Percentiles rank a stretch among this genome's conserved stretches.
Evolutionary conservation across 2,888 invertebrate species (phyloP).

Genomic region (Gastrophysa polygoni): DNA sequence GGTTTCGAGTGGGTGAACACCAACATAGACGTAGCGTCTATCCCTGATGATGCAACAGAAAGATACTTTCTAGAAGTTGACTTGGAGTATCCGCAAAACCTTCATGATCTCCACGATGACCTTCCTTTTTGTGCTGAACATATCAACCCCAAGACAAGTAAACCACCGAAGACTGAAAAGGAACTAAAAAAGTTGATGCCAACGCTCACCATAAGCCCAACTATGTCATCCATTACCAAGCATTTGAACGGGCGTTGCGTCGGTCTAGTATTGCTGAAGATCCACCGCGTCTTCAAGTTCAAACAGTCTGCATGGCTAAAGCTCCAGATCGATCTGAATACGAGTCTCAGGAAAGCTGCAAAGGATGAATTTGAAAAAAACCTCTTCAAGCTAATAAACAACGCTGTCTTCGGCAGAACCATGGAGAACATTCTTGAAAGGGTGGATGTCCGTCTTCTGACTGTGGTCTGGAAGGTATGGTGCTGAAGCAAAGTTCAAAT

Average conservation of each 20-base stretch:
- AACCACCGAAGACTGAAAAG: constrained; percentile 11
- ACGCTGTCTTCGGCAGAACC: constrained; percentile 31
- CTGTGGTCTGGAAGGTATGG: constrained; percentile 8
- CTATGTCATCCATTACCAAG: constrained; percentile 34
- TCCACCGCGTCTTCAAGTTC: constrained; percentile 32
- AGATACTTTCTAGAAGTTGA: constrained; percentile 54
- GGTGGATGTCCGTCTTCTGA: constrained; percentile 25
- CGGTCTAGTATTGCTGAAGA: constrained; percentile 28
- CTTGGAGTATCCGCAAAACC: constrained; percentile 51
- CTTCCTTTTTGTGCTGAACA: constrained; percentile 31
- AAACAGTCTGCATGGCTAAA: constrained; percentile 36
- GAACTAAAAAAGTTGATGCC: constrained; percentile 35
- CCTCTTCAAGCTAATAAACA: constrained; percentile 33
- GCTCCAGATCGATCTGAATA: constrained; percentile 32
- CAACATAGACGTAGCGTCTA: constrained; percentile 21
- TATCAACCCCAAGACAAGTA: constrained; percentile 16
- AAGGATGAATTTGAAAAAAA: constrained; percentile 34
- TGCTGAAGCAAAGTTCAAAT: too few species aligned
- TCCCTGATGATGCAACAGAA: constrained; percentile 19
- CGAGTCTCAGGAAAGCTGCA: constrained; percentile 17
- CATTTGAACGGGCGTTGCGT: constrained; percentile 13
- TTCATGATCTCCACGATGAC: constrained; percentile 48
- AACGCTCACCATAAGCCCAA: constrained; percentile 38
- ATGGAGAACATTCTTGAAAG: constrained; percentile 35
- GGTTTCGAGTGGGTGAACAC: constrained; percentile 19